Evolutionary conservation across 2,888 invertebrate genomes (phyloP), one percentile per base, ranked within the genome.

Genomic region (Neoitamus cyanurus): DNA sequence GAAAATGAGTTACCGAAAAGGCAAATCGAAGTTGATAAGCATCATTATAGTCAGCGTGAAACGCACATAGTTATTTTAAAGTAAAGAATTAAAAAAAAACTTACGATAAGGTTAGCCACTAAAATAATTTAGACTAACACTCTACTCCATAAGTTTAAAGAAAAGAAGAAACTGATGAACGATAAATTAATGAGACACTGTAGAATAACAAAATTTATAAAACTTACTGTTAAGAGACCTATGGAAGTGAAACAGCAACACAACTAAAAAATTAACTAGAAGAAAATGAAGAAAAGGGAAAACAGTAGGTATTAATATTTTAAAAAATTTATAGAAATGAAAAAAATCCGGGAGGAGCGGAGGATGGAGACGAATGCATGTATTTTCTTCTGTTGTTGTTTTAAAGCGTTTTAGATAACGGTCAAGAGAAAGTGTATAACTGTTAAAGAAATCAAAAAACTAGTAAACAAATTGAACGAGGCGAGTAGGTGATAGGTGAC

Each of bases 11-110:
- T 20, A 84, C 28, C 13, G 34, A 30, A 30, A 11, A 34, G 11
- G 34, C 70, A 31, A 30, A 70, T 70, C 25, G 25, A 70, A 75
- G 58, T 75, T 58, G 58, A 72, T 30, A 70, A 20, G 69, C 13
- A 86, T 30, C 42, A 48, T 48, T 73, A 86, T 86, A 86, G 88
- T 88, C 88, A 88, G 88, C 87, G 87, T 88, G 85, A 87, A 88
- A 88, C 88, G 88, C 88, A 88, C 88, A 88, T 88, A 87, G 87
- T 87, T 88, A 87, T 87, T 88, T 87, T 87, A 86, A 86, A 86
- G 87, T 48, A 83, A 84, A 48, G 20, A 58, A n/a, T 37, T 46
- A 69, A 83, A 83, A 83, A 42, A 85, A 85, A 70, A 58, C 36
- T 77, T 85, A 84, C 48, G 37, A 34, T 73, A 84, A 83, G 77